Base-by-base conservation (phyloP, 2,113 vertebrate genomes). In the Anguilla rostrata region DNA sequence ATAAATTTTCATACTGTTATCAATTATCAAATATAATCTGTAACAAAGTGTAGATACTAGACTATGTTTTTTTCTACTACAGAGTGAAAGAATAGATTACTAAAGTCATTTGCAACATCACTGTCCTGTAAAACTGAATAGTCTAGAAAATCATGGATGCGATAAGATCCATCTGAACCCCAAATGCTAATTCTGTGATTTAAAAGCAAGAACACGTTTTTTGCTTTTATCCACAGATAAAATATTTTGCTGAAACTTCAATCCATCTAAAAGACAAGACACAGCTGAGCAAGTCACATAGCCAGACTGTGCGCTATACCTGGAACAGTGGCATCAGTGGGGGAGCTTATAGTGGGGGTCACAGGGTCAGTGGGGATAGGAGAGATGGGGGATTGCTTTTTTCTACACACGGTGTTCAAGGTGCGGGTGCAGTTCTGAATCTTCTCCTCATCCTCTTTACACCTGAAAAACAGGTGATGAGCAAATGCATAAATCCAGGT, bases 321-420 rank as follows among this genome's bases (percentile, higher is more conserved):
- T n/a, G n/a, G n/a, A 34, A 34, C 26, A 75, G n/a, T 75, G 63
- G 57, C 18, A 22, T 26, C 18, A 66, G 22, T 9, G 20, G 71
- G 6, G 11, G 71, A 9, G 26, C n/a, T 26, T 75, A n/a, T 9
- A 26, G 71, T 11, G 9, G 71, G 1, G 71, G 71, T 29, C 6
- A 20, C 16, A 6, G 71, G 16, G 26, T n/a, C n/a, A 57, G 75
- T 80, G 6, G 3, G 41, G 6, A 22, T 14, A 0, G 87, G 75
- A 0, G 91, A 20, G 26, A 53, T 82, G 22, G 85, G n/a, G 0
- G 93, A 90, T 0, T 92, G 88, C 16, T 83, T 92, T 87, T 94
- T 95, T 66, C 60, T 89, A 87, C 95, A 96, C 82, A 91, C 89
- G 0, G 95, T 93, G 89, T 96, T 96, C 0, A 94, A 95, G 41